These are phyloP conservation scores for Nannoperca obscura DNA, from an alignment of 2,797 vertebrate genomes.

Conservation along the genomic window DNA sequence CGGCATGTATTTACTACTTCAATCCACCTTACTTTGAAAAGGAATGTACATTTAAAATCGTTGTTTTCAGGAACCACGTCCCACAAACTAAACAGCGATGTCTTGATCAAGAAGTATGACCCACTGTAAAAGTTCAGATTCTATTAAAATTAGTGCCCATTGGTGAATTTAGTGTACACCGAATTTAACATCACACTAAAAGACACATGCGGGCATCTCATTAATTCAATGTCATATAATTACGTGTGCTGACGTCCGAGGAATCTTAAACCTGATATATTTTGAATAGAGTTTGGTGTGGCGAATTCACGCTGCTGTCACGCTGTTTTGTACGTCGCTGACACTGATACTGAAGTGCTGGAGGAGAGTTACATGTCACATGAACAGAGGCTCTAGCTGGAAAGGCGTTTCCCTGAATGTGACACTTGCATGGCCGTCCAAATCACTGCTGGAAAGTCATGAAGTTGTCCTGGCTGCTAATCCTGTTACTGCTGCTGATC, in stretches of 20 bases:
- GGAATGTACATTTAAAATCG: background rate
- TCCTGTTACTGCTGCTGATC: background rate
- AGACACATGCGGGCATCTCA: background rate
- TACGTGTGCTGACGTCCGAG: background rate
- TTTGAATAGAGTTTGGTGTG: conserved; percentile 26
- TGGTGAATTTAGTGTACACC: fast-evolving
- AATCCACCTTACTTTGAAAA: fast-evolving
- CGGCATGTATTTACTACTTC: background rate
- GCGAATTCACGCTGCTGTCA: background rate
- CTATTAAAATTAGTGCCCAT: fast-evolving
- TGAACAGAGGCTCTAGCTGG: background rate
- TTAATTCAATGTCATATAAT: background rate
- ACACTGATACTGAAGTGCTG: background rate
- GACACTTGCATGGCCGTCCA: conserved; percentile 2
- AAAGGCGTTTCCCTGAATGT: conserved; percentile 37
- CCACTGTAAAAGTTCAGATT: background rate
- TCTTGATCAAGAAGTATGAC: background rate
- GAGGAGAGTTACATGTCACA: conserved; percentile 7
- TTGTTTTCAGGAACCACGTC: background rate
- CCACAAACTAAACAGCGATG: background rate
- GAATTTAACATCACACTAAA: background rate
- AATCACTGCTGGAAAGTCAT: conserved; percentile 20
- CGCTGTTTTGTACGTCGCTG: background rate
- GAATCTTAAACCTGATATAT: background rate
- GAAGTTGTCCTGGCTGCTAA: background rate